These are phyloP conservation scores for Platycnemis pennipes DNA, from an alignment of 2,888 invertebrate genomes.

Conservation along the genomic window DNA sequence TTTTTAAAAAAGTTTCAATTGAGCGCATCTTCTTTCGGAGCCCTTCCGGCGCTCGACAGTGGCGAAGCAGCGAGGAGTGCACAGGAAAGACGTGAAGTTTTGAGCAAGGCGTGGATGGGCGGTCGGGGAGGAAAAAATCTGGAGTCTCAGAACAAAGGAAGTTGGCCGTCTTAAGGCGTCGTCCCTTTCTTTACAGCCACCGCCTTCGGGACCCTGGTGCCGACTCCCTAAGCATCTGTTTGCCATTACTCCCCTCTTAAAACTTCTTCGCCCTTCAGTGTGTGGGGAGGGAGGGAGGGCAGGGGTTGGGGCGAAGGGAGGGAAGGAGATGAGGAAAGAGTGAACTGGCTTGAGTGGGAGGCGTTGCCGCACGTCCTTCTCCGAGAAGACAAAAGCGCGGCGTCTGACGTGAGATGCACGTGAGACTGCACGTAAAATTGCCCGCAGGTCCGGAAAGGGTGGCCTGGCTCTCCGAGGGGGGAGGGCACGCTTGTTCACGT, in stretches of 20 bases:
- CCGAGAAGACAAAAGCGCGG: slow-evolving; percentile 50
- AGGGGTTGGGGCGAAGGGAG: not conserved
- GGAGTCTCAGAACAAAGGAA: not conserved
- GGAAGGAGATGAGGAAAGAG: not conserved
- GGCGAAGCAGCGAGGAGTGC: not conserved
- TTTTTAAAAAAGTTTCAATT: not conserved
- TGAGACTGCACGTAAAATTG: not conserved
- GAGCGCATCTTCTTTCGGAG: not conserved
- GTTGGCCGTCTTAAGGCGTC: slow-evolving; percentile 12
- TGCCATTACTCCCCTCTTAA: slow-evolving; percentile 66
- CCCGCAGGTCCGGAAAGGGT: not conserved
- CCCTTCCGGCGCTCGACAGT: not conserved
- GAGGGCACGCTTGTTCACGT: not conserved
- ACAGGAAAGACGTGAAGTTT: not conserved
- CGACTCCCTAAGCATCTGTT: slow-evolving; percentile 47
- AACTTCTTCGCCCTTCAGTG: not conserved
- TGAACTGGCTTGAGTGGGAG: not conserved
- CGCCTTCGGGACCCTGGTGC: not conserved
- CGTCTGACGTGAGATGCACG: slow-evolving; percentile 16
- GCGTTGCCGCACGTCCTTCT: slow-evolving; percentile 5
- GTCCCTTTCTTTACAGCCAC: slow-evolving; percentile 4
- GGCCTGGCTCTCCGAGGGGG: not conserved
- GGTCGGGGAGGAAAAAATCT: not conserved
- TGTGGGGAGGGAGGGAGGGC: not conserved
- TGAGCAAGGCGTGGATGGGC: not conserved